Percentiles rank a stretch among this genome's conserved stretches.
These are phyloP conservation scores for Morus bassanus DNA, from an alignment of 2,797 vertebrate species.

Conservation along the genomic window DNA sequence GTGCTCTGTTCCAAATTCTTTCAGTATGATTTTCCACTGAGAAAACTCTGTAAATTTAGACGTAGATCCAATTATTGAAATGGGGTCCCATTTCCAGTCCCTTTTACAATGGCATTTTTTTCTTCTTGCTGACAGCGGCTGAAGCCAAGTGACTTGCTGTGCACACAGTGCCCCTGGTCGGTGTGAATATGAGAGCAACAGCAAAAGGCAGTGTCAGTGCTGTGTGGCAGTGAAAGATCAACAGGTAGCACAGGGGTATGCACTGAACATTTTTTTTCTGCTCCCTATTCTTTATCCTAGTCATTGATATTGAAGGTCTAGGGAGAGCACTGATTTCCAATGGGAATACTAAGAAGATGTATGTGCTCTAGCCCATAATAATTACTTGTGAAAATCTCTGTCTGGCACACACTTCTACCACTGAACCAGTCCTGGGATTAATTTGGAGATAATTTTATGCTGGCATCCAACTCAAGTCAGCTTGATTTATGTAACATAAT, in stretches of 20 bases:
- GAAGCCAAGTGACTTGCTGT: neutral
- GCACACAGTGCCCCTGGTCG: neutral
- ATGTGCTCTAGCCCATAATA: neutral
- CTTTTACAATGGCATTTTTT: neutral
- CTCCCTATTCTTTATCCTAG: neutral
- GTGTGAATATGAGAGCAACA: neutral
- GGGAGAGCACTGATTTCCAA: neutral
- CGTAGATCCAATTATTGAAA: neutral
- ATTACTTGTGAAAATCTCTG: neutral
- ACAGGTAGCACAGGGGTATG: neutral
- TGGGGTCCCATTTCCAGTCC: neutral
- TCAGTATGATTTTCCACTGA: neutral
- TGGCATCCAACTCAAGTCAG: neutral
- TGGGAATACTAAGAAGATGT: neutral
- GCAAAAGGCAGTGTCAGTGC: neutral
- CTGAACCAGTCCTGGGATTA: neutral
- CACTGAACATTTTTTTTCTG: neutral
- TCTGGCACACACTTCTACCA: neutral
- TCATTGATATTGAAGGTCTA: neutral
- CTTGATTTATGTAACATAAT: neutral
- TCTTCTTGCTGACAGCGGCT: neutral
- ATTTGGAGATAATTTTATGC: neutral
- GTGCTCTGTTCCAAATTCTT: neutral
- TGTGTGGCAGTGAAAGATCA: neutral
- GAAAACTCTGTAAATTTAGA: neutral